These are phyloP conservation scores for Amblyopsis rosae DNA, from an alignment of 2,113 vertebrate species.

Conservation along the genomic window DNA sequence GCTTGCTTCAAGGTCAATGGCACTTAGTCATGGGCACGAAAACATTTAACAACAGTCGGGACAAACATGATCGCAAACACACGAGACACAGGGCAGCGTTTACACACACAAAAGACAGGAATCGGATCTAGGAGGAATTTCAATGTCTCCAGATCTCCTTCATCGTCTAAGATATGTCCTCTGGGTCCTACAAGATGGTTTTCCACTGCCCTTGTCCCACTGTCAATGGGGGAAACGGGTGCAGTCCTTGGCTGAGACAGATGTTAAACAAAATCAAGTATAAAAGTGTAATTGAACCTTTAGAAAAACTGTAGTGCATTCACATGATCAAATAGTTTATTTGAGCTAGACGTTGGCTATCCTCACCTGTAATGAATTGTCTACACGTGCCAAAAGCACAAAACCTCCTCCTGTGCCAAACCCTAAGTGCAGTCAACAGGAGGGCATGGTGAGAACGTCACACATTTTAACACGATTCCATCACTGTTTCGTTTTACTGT, in stretches of 20 bases:
- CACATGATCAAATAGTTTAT: conserved; percentile 19
- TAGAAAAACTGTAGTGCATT: conserved; percentile 25
- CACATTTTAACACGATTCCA: conserved; percentile 42
- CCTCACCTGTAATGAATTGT: conserved; percentile 37
- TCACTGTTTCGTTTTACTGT: conserved; percentile 27
- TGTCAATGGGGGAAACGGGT: background rate
- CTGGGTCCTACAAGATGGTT: conserved; percentile 27
- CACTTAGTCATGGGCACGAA: conserved; percentile 25
- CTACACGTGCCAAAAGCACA: conserved; percentile 18
- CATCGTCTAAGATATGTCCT: conserved; percentile 28
- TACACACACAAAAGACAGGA: conserved; percentile 6
- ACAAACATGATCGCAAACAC: background rate
- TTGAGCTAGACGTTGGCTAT: conserved; percentile 16
- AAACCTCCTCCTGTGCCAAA: conserved; percentile 18
- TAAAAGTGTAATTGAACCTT: conserved; percentile 9
- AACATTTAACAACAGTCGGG: conserved; percentile 20
- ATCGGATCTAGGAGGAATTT: conserved; percentile 42
- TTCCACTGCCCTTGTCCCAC: conserved; percentile 28
- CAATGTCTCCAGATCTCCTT: conserved; percentile 43
- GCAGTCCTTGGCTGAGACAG: conserved; percentile 5
- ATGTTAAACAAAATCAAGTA: conserved; percentile 30
- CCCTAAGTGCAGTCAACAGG: conserved; percentile 28
- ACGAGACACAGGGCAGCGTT: background rate
- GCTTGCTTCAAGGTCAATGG: conserved; percentile 24
- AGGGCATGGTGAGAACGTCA: conserved; percentile 19